Evolutionary conservation across 2,113 vertebrate species (phyloP), one percentile per base, ranked within the genome.

Genomic region (Agelaius tricolor): DNA sequence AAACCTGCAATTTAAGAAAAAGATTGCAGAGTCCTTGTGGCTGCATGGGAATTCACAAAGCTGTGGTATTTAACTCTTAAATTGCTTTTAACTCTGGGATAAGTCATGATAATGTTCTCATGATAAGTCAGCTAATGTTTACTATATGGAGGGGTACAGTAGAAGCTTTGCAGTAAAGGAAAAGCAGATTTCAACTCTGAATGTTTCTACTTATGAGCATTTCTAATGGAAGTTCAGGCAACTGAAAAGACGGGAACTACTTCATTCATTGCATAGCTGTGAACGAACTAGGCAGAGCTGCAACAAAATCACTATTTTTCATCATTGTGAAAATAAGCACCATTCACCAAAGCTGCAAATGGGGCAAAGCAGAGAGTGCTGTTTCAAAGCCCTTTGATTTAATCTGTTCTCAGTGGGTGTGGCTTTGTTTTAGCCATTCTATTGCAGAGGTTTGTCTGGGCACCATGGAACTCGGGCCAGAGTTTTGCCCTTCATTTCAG

Each of bases 51-150:
- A 23, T 77, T 92, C 44, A 92, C 14, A 80, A 80, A 94, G 43
- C 35, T 89, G 3, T 51, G 39, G 11, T n/a, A 33, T 47, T 84
- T 61, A 62, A 67, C 57, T 83, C 81, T 82, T 47, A 82, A 93
- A 91, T 21, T 63, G 12, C 8, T 30, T 7, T 61, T 73, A 75
- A 55, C 43, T 19, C 66, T 17, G 15, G 8, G 24, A 92, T 35
- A 35, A 35, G 35, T 35, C 35, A 35, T 35, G 35, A 35, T 35
- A 35, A 35, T 35, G 35, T 84, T 81, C 16, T 31, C 0, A 0
- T 75, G 44, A 15, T 61, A 90, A 39, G 6, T 21, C 30, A 69
- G 17, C 67, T 68, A 68, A 27, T 31, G 19, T 65, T 55, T 67
- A 22, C 19, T 77, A 0, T 14, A 20, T 49, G 27, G 33, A 86